Evolutionary conservation across 1,140 invertebrate genomes (phyloP).

Genomic region (Lucilia cuprina): DNA sequence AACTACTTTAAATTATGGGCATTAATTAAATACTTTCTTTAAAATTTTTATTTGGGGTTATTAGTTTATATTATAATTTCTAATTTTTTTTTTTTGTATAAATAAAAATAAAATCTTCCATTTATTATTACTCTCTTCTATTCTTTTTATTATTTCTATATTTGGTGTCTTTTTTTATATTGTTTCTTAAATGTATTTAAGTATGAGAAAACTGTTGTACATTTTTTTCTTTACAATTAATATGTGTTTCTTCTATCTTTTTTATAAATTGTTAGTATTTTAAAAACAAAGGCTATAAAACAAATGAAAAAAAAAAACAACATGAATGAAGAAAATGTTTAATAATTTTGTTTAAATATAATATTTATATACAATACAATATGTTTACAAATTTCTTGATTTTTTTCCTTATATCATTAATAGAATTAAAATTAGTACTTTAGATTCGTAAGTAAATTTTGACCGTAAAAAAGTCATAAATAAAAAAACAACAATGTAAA

Average conservation of each 20-base stretch:
- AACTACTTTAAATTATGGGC: not conserved
- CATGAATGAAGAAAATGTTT: not conserved
- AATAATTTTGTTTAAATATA: conserved; percentile 3
- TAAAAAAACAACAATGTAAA: not conserved
- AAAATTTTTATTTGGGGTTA: not conserved
- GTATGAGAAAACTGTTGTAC: not conserved
- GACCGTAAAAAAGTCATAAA: not conserved
- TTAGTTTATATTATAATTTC: not conserved
- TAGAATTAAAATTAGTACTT: not conserved
- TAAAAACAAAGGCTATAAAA: not conserved
- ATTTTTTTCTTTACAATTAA: not conserved
- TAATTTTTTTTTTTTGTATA: not conserved
- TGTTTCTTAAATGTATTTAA: not conserved
- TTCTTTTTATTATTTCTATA: not conserved
- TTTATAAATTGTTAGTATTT: not conserved
- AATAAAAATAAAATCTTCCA: not conserved
- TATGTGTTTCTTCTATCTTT: not conserved
- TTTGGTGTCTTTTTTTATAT: not conserved
- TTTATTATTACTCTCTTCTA: not conserved
- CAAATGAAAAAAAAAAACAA: not conserved
- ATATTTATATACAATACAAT: not conserved
- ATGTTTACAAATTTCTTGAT: not conserved
- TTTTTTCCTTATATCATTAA: not conserved
- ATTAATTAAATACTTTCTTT: not conserved
- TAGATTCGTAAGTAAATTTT: not conserved